Evolutionary conservation across 1,140 invertebrate genomes (phyloP), one percentile per base, ranked within the genome.

Genomic region (Dendroctonus valens): DNA sequence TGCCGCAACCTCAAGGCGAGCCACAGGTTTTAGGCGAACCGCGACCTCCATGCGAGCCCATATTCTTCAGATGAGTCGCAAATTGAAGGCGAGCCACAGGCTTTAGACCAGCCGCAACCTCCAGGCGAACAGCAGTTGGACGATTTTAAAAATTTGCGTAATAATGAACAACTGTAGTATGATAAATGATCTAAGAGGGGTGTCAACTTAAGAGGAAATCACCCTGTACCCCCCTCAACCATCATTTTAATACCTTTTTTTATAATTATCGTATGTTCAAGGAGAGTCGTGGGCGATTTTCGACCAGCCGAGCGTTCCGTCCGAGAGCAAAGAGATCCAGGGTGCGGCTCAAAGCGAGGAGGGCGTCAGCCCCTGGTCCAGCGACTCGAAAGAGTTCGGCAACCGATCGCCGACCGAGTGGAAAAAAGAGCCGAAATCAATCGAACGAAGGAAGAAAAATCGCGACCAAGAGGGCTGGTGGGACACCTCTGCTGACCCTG

Each of bases 321-420:
- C 60, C n/a, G 72, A 74, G 41, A 41, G 41, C 6, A 77, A 73
- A 63, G 73, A 75, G 44, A 79, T 78, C 6, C 75, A 79, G 11
- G 52, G 50, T 0, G 75, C 77, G 41, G 70, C 71, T 4, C 77
- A 79, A 66, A 76, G 76, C 81, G 78, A 81, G 72, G 84, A 84
- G 48, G 84, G 81, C 50, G 82, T 84, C 6, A 90, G 88, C 2
- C 88, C 88, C 0, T 91, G 89, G 85, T 91, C 90, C 2, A 88
- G 88, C 0, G 89, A 91, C 76, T 88, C 87, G 2, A 87, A 89
- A 59, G 88, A 91, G 66, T 83, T 84, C 60, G 78, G 79, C 26
- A 79, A 79, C 58, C 80, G 80, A 55, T 74, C 77, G 0, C 73
- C 76, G 68, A 79, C 70, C 72, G 79, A 77, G 15, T 79, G 85